These are phyloP conservation scores for Balearica regulorum DNA, from an alignment of 2,797 vertebrate genomes.

Conservation along the genomic window DNA sequence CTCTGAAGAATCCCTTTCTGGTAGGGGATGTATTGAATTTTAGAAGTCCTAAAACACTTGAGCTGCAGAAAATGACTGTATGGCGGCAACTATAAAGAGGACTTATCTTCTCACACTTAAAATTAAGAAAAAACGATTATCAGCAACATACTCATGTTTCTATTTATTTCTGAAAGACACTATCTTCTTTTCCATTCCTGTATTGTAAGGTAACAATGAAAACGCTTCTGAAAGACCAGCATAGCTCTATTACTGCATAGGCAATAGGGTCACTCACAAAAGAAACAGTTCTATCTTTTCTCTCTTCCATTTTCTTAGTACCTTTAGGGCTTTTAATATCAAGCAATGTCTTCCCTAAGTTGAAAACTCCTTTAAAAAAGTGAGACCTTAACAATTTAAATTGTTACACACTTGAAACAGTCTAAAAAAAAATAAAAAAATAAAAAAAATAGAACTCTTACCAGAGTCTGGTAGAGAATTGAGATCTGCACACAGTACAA, in stretches of 20 bases:
- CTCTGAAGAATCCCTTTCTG: background rate
- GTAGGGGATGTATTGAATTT: background rate
- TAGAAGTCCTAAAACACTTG: background rate
- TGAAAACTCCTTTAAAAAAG: background rate
- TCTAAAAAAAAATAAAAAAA: background rate
- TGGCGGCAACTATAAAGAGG: background rate
- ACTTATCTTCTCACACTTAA: background rate
- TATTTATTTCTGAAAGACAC: background rate
- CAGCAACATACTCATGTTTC: background rate
- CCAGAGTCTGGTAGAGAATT: slow-evolving; percentile 97
- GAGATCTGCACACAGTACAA: slow-evolving; percentile 96
- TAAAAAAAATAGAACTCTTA: slow-evolving; percentile 65
- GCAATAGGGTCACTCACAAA: background rate
- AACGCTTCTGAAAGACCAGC: background rate
- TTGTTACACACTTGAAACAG: background rate
- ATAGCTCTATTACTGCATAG: background rate
- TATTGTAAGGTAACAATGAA: background rate
- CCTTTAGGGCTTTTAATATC: background rate
- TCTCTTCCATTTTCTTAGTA: background rate
- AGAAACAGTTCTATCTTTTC: background rate
- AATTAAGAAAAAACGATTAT: background rate
- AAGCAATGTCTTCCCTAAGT: background rate
- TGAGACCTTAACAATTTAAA: background rate
- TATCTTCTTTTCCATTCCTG: background rate
- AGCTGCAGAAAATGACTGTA: background rate